Percentiles rank a stretch among this genome's conserved stretches.
These are phyloP conservation scores for Encarsia formosa DNA, from an alignment of 2,888 invertebrate species.

Conservation along the genomic window DNA sequence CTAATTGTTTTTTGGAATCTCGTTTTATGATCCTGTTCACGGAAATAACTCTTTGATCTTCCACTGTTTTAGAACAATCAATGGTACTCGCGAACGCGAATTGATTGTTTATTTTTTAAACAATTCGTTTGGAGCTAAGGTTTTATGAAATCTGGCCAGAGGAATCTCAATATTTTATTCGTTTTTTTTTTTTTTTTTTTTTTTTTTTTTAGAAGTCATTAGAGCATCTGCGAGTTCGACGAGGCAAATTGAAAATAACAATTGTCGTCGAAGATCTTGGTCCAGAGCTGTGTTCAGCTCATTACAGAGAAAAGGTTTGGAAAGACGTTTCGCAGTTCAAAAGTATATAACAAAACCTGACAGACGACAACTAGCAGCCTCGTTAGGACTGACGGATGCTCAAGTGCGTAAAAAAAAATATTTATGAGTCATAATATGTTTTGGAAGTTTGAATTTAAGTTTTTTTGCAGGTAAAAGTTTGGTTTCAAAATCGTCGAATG, in stretches of 20 bases:
- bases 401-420: too few species aligned
- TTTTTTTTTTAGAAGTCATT: slow-evolving; percentile 3
- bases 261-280: slow-evolving; percentile 86
- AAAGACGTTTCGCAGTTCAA: slow-evolving; percentile 87
- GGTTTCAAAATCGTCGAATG: slow-evolving; percentile 91
- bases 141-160: too few species aligned
- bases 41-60: slow-evolving; percentile 19
- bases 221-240: neutral
- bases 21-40: slow-evolving; percentile 21
- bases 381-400: slow-evolving; percentile 87
- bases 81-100: too few species aligned
- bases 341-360: slow-evolving; percentile 96
- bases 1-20: slow-evolving; percentile 21
- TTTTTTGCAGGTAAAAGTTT: slow-evolving; percentile 77
- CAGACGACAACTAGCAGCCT: slow-evolving; percentile 83
- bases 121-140: too few species aligned
- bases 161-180: too few species aligned
- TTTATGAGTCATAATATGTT: too few species aligned
- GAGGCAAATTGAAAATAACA: neutral
- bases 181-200: too few species aligned
- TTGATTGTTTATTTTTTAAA: too few species aligned
- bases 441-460: too few species aligned
- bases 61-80: too few species aligned
- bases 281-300: slow-evolving; percentile 93
- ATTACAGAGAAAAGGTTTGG: slow-evolving; percentile 88